phyloP scores from a whole-genome alignment of 35 echinoderm and acorn worm species.

The Nesometra sesokonis region DNA sequence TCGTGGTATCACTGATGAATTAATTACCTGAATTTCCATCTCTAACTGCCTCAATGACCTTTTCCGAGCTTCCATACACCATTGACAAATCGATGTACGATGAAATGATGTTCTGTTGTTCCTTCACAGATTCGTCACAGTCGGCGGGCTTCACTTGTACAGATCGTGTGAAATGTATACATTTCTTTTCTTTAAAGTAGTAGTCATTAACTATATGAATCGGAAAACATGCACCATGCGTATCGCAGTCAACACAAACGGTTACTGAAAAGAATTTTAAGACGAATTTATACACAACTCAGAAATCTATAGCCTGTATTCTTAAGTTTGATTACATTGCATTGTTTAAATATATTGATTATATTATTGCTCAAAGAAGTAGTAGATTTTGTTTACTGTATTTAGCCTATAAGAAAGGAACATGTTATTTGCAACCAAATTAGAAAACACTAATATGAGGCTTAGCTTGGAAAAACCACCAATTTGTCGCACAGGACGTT shows the following conservation, averaged over 20 bases:
- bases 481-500: no score
- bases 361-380: no score
- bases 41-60: neutral
- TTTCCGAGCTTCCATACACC: slow-evolving; percentile 20
- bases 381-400: no score
- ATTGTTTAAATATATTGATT: no score
- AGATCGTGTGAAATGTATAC: slow-evolving; percentile 30
- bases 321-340: no score
- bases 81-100: slow-evolving; percentile 29
- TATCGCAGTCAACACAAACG: neutral
- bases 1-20: neutral
- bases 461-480: no score
- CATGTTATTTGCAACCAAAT: no score
- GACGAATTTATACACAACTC: no score
- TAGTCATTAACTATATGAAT: neutral
- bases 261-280: no score
- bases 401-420: no score
- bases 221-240: neutral
- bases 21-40: neutral
- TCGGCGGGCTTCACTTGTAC: neutral
- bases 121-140: neutral
- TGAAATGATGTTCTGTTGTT: slow-evolving; percentile 24
- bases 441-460: no score
- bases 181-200: neutral
- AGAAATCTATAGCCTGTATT: no score